Evolutionary conservation across 2,113 vertebrate genomes (phyloP), one percentile per base, ranked within the genome.

Genomic region (Anolis sagrei): DNA sequence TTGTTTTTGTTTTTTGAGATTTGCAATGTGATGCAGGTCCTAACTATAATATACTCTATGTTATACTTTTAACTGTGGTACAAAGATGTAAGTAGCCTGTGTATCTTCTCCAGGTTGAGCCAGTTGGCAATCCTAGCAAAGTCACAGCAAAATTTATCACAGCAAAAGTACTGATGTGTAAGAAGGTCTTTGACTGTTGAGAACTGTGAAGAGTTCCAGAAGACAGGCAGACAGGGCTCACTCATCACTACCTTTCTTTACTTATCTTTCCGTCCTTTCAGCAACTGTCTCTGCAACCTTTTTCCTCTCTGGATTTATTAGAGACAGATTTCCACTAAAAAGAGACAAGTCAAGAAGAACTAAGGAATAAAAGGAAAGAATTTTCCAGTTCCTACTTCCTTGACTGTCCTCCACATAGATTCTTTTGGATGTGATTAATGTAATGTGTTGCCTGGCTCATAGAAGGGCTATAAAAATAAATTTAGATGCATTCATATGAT

Each of bases 381-480:
- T 25, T 44, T 34, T 25, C 39, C 14, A 39, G 10, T 39, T 81
- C 36, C 44, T 68, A 10, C 11, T 68, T 66, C 27, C 7, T 49
- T 51, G 48, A 16, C 10, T 29, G 48, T 51, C 16, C 32, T 10
- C 36, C 61, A 19, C 48, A 49, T 21, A 29, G 44, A 44, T 69
- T 68, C 36, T 44, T n/a, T 81, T 81, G 14, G 34, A n/a, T 21
- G 11, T 68, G 36, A 81, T 68, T 8, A 69, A 81, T 69, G 18
- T 79, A 62, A 36, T 34, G 7, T 25, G 54, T 79, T 4, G 1
- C 21, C 23, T 19, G 3, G 16, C 18, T 23, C 19, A 32, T 49
- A 78, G 19, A 13, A 72, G 29, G 21, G 76, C 32, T 54, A 61
- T 89, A 34, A 54, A 39, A 58, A 86, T 74, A 13, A 74, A 66